phyloP scores from a whole-genome alignment of 2,888 invertebrate genomes.

The Pachydiplax longipennis region DNA sequence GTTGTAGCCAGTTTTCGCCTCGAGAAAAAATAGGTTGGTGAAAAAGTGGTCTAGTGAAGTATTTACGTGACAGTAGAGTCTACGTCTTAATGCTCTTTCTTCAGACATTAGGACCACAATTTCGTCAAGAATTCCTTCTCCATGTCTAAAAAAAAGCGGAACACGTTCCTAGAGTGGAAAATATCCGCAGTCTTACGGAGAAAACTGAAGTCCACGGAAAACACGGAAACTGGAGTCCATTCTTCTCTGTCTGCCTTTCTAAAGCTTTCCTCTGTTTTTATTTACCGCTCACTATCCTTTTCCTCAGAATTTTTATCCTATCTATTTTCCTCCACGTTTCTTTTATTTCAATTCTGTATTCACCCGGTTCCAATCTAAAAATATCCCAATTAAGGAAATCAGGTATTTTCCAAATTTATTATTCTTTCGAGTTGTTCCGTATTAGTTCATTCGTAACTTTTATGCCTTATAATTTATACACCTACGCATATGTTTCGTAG shows the following conservation, averaged over 20 bases:
- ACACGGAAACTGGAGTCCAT: neutral
- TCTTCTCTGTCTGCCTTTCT: neutral
- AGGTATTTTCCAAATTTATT: no score
- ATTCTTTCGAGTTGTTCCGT: no score
- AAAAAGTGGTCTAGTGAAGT: neutral
- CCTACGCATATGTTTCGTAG: no score
- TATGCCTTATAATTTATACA: no score
- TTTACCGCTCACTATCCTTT: neutral
- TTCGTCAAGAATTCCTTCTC: neutral
- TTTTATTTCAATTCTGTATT: neutral
- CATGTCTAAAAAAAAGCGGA: neutral
- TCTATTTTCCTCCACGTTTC: neutral
- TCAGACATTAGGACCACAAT: neutral
- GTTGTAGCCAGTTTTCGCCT: neutral
- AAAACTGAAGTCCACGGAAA: neutral
- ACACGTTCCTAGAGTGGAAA: neutral
- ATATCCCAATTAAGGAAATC: no score
- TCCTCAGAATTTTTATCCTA: neutral
- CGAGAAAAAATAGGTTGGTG: neutral
- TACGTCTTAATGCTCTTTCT: neutral
- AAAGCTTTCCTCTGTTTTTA: neutral
- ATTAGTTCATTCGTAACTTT: no score
- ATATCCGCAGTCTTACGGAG: neutral
- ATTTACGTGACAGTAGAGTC: neutral
- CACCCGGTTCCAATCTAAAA: neutral